These are phyloP conservation scores for Orchestia grillus DNA, from an alignment of 1,140 invertebrate genomes.

Conservation along the genomic window DNA sequence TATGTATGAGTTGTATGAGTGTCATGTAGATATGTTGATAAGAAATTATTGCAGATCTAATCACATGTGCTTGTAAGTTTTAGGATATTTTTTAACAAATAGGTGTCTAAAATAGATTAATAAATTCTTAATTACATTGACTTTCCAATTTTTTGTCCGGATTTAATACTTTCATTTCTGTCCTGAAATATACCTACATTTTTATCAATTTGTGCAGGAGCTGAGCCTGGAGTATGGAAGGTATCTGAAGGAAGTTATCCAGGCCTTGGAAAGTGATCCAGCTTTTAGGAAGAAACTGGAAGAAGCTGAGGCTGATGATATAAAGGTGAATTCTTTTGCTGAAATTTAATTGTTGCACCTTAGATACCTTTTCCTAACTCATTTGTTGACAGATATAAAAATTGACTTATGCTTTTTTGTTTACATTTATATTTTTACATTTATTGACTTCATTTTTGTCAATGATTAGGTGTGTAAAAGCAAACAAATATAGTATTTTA, in stretches of 20 bases:
- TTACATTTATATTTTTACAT: not conserved
- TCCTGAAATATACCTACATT: not conserved
- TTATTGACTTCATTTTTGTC: not conserved
- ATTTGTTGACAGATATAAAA: not conserved
- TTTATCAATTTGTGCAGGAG: slow-evolving; percentile 67
- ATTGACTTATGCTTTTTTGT: not conserved
- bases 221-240: slow-evolving; percentile 82
- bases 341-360: not conserved
- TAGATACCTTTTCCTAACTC: not conserved
- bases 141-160: not conserved
- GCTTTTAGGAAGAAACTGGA: slow-evolving; percentile 85
- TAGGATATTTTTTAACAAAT: no score
- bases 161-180: not conserved
- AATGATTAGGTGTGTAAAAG: no score
- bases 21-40: no score
- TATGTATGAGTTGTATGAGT: no score
- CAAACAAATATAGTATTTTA: no score
- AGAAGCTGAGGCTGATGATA: slow-evolving; percentile 84
- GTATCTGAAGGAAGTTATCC: slow-evolving; percentile 88
- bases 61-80: no score
- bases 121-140: no score
- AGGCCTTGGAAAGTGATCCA: slow-evolving; percentile 85
- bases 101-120: no score
- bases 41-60: no score
- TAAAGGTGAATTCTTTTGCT: slow-evolving; percentile 75